Percentiles rank a stretch among this genome's conserved stretches.
phyloP scores from a whole-genome alignment of 2,888 invertebrate genomes.

The Epinotia ramella region DNA sequence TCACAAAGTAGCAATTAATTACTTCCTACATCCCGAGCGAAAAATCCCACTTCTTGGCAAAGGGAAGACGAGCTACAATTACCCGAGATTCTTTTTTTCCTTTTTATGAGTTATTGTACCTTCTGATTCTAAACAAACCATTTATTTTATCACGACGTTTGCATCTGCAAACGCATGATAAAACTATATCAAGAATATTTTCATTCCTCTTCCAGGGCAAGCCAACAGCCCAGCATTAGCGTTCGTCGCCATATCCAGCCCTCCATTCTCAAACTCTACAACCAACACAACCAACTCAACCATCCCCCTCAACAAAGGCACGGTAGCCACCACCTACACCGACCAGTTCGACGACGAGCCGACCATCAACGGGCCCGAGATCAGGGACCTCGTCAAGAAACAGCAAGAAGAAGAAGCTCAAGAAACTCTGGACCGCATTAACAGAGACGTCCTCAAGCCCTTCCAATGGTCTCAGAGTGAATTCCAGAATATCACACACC shows the following conservation, averaged over 20 bases:
- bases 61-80: too few species aligned
- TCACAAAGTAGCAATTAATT: too few species aligned
- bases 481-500: conserved; percentile 86
- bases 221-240: conserved; percentile 55
- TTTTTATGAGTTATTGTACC: too few species aligned
- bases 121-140: too few species aligned
- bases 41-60: too few species aligned
- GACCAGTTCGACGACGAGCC: conserved; percentile 75
- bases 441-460: conserved; percentile 76
- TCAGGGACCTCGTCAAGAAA: conserved; percentile 72
- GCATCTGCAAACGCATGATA: background rate
- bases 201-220: conserved; percentile 52
- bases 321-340: conserved; percentile 74
- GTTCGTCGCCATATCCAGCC: conserved; percentile 73
- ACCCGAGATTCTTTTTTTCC: too few species aligned
- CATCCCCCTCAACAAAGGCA: conserved; percentile 71
- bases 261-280: conserved; percentile 67
- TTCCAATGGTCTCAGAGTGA: conserved; percentile 91
- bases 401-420: conserved; percentile 72
- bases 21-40: too few species aligned
- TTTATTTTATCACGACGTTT: background rate
- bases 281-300: conserved; percentile 60
- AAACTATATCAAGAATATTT: background rate
- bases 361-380: conserved; percentile 69
- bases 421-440: conserved; percentile 66